These are phyloP conservation scores for Butastur rufipennis DNA, from an alignment of 2,113 vertebrate species.

Conservation along the genomic window DNA sequence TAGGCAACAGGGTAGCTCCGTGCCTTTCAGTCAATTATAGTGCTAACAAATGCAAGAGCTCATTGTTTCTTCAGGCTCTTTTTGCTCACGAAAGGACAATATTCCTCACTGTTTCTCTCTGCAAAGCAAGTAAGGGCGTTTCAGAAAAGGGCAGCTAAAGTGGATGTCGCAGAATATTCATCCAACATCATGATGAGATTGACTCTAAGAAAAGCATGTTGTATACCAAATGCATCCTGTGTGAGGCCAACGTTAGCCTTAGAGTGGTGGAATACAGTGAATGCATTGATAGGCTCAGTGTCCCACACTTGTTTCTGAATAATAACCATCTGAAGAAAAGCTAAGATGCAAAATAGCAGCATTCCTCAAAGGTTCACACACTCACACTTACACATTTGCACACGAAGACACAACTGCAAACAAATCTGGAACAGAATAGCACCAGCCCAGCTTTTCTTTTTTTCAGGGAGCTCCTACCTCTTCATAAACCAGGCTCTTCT, in stretches of 20 bases:
- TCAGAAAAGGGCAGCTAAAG: neutral
- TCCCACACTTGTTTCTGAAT: neutral
- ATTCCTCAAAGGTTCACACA: neutral
- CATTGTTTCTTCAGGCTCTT: neutral
- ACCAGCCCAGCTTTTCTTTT: neutral
- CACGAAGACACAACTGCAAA: neutral
- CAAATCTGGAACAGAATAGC: neutral
- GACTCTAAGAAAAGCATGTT: neutral
- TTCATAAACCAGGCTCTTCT: neutral
- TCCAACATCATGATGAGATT: fast-evolving
- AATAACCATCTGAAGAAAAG: neutral
- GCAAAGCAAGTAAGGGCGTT: neutral
- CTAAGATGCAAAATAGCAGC: neutral
- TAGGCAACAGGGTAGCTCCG: neutral
- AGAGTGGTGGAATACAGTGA: neutral
- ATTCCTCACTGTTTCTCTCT: neutral
- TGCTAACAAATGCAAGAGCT: neutral
- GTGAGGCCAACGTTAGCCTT: neutral
- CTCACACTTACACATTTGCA: neutral
- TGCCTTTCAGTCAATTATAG: neutral
- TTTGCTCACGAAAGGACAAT: neutral
- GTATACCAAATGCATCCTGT: neutral
- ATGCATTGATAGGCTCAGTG: neutral
- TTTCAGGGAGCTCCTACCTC: neutral
- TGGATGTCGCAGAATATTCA: neutral